These are phyloP conservation scores for Salminus brasiliensis DNA, from an alignment of 2,113 vertebrate genomes.

Conservation along the genomic window DNA sequence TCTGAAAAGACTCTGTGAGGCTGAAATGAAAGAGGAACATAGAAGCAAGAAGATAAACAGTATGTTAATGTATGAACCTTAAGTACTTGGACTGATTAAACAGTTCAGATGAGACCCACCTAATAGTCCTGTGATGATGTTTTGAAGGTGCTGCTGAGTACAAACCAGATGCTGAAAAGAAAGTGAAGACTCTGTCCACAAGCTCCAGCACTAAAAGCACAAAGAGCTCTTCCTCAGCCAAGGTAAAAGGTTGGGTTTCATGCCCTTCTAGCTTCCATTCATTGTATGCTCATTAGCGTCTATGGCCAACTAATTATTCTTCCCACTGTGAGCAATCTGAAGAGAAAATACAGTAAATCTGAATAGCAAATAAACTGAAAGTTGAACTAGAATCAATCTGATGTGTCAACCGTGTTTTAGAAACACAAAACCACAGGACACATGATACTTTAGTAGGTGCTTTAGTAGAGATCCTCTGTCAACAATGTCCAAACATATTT, in stretches of 20 bases:
- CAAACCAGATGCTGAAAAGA: conserved; percentile 88
- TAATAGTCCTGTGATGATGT: background rate
- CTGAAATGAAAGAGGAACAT: conserved; percentile 3
- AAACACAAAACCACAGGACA: background rate
- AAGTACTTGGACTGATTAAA: background rate
- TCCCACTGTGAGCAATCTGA: background rate
- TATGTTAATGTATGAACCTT: background rate
- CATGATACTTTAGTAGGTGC: background rate
- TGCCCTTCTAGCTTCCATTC: background rate
- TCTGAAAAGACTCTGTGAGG: conserved; percentile 1
- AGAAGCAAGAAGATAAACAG: conserved; percentile 22
- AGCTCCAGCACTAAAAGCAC: conserved; percentile 87
- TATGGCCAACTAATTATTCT: background rate
- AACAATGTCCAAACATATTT: background rate
- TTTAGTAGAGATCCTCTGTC: background rate
- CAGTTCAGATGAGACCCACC: background rate
- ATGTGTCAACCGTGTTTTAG: background rate
- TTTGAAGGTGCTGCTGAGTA: conserved; percentile 75
- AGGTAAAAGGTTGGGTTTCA: conserved; percentile 3
- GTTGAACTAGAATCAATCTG: background rate
- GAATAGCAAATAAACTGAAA: background rate
- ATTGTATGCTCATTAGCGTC: background rate
- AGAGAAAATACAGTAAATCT: background rate
- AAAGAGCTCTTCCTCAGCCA: conserved; percentile 18
- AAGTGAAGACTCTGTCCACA: conserved; percentile 85